Evolutionary conservation across 2,113 vertebrate genomes (phyloP).

Genomic region (Geococcyx californianus): DNA sequence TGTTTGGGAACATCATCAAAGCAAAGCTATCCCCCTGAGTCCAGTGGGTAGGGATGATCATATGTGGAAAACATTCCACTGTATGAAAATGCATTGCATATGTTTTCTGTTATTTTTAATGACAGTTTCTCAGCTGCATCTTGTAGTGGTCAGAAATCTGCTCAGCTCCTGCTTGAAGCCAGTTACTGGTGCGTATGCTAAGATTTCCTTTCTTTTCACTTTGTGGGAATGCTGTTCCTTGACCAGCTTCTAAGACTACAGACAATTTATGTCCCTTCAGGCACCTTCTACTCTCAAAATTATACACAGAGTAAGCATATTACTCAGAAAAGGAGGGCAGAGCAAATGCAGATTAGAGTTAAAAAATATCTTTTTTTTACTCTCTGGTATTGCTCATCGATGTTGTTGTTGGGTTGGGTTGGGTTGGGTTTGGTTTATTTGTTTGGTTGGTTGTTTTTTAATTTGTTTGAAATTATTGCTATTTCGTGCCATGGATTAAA

Average conservation of each 20-base stretch:
- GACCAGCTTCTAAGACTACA: neutral
- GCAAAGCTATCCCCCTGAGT: neutral
- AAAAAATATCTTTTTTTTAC: neutral
- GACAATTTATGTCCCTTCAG: neutral
- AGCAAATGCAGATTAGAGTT: neutral
- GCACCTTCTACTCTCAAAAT: neutral
- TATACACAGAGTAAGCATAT: neutral
- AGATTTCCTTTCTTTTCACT: neutral
- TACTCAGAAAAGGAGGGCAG: neutral
- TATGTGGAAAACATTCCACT: neutral
- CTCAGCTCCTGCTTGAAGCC: neutral
- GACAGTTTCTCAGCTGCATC: neutral
- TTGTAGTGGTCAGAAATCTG: neutral
- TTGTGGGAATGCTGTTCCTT: neutral
- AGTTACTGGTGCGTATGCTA: neutral
- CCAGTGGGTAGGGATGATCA: neutral
- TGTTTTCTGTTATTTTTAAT: constrained; percentile 49
- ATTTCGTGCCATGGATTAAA: neutral
- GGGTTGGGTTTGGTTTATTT: too few species aligned
- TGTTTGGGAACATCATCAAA: neutral
- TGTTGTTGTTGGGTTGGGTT: neutral
- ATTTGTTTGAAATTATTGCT: neutral
- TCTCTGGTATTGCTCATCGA: neutral
- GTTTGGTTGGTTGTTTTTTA: too few species aligned
- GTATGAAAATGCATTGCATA: neutral